Conservation (phyloP, 2,797 vertebrate species). For the Gila robusta region DNA sequence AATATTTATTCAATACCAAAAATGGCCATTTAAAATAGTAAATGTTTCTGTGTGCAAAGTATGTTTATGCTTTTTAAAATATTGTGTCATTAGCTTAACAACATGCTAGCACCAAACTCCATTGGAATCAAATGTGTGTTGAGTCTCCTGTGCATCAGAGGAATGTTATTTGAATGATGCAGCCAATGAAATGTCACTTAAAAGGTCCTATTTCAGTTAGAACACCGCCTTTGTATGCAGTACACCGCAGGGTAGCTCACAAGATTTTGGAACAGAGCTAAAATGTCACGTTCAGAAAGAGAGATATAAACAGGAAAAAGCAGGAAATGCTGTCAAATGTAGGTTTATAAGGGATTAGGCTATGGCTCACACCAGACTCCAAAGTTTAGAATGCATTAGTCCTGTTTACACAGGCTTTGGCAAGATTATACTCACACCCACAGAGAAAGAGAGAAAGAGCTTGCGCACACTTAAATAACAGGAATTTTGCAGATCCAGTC, state of each 20-base stretch:
- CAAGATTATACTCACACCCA: conserved; percentile 62
- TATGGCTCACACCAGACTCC: conserved; percentile 67
- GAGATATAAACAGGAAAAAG: conserved; percentile 45
- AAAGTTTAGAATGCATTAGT: conserved; percentile 83
- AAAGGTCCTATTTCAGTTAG: neutral
- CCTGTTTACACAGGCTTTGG: conserved; percentile 82
- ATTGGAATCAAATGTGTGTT: neutral
- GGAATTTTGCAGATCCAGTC: conserved; percentile 58
- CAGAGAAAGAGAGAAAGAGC: conserved; percentile 30
- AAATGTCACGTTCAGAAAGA: conserved; percentile 30
- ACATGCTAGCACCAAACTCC: neutral
- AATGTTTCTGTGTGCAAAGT: neutral
- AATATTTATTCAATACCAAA: neutral
- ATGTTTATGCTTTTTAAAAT: neutral
- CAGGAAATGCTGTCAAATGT: conserved; percentile 78
- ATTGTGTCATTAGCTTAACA: neutral
- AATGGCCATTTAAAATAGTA: neutral
- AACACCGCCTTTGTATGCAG: neutral
- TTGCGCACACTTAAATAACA: conserved; percentile 52
- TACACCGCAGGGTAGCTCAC: neutral
- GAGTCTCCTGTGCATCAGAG: neutral
- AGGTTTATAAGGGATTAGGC: conserved; percentile 82
- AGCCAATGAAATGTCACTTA: neutral
- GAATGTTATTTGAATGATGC: neutral
- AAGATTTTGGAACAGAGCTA: conserved; percentile 9